Conservation (phyloP, 2,797 vertebrate species). For the Cyclopterus lumpus region DNA sequence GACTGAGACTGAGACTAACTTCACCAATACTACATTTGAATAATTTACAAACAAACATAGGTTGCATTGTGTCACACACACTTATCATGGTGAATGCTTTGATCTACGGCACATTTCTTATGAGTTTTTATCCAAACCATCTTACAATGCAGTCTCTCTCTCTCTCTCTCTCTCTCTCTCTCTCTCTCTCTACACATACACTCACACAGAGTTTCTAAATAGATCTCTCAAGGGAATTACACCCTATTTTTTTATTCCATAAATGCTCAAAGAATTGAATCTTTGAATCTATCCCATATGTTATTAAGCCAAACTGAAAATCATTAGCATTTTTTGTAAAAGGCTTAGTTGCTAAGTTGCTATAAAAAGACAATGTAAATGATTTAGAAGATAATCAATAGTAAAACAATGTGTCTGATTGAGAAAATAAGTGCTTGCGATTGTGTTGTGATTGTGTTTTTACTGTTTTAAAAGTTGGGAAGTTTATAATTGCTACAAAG, state of each 20-base stretch:
- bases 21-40: conserved; percentile 4
- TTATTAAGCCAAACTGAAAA: neutral
- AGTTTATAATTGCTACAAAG: neutral
- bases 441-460: neutral
- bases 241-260: neutral
- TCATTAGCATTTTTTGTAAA: neutral
- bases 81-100: neutral
- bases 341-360: neutral
- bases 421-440: neutral
- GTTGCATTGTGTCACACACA: neutral
- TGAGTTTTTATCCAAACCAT: neutral
- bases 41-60: conserved; percentile 11
- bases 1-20: conserved; percentile 27
- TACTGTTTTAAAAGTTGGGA: neutral
- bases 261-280: neutral
- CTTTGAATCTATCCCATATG: neutral
- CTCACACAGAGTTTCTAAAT: neutral
- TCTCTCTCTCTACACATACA: neutral
- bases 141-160: neutral
- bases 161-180: too few relatives aligned
- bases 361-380: neutral
- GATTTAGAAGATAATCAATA: neutral
- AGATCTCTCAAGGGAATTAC: neutral
- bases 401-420: neutral
- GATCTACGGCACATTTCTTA: neutral